Evolutionary conservation across 2,888 invertebrate genomes (phyloP).

Genomic region (Priocnemis perturbator): DNA sequence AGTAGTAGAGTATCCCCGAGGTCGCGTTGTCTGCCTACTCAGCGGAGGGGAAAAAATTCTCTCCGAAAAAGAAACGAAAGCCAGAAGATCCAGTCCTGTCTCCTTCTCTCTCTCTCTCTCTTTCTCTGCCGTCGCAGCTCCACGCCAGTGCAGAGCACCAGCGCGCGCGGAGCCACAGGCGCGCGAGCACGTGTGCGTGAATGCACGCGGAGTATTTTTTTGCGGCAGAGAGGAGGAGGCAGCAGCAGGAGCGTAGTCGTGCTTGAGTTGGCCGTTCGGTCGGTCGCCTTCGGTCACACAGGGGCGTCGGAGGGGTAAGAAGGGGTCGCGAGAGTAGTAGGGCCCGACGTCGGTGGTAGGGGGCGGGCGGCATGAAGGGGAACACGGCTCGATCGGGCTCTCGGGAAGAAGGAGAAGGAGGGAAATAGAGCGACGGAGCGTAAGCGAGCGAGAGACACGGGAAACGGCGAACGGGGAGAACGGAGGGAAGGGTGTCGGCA

Average conservation of each 20-base stretch:
- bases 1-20: constrained; percentile 8
- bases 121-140: neutral
- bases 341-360: constrained; percentile 18
- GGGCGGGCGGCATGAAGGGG: constrained; percentile 14
- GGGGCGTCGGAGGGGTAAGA: constrained; percentile 12
- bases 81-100: neutral
- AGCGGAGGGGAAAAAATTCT: neutral
- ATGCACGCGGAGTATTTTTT: constrained; percentile 62
- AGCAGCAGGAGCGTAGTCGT: constrained; percentile 51
- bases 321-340: constrained; percentile 8
- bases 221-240: constrained; percentile 38
- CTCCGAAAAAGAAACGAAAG: neutral
- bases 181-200: constrained; percentile 59
- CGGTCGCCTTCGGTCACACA: constrained; percentile 58
- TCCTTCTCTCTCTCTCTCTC: neutral
- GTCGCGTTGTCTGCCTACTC: neutral
- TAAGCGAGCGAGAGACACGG: constrained; percentile 21
- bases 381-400: constrained; percentile 21
- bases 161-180: constrained; percentile 13
- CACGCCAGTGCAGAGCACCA: constrained; percentile 9
- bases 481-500: constrained; percentile 30
- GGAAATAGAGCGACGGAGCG: constrained; percentile 27
- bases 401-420: constrained; percentile 16
- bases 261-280: constrained; percentile 58
- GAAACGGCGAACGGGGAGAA: too few species aligned